Percentiles rank a stretch among this genome's conserved stretches.
These are phyloP conservation scores for Alaudala cheleensis DNA, from an alignment of 2,113 vertebrate species.

Conservation along the genomic window DNA sequence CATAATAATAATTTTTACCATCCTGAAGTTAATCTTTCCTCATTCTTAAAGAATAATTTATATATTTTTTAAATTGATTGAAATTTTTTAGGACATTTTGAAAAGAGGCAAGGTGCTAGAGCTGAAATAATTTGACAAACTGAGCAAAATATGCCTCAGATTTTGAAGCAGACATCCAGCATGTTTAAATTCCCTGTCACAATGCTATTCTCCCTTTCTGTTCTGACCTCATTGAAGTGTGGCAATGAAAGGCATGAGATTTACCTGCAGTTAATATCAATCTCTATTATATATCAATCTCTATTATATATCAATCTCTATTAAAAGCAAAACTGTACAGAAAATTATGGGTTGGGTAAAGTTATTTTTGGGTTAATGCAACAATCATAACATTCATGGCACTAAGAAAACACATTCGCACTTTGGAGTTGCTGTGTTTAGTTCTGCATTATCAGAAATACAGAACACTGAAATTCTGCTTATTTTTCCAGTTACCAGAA, in stretches of 20 bases:
- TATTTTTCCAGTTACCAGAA: neutral
- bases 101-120: neutral
- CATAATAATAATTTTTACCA: neutral
- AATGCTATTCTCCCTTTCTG: neutral
- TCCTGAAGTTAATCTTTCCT: neutral
- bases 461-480: neutral
- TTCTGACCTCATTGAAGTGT: neutral
- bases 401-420: neutral
- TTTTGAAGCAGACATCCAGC: neutral
- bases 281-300: neutral
- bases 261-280: neutral
- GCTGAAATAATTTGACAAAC: neutral
- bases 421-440: neutral
- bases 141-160: neutral
- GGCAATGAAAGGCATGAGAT: neutral
- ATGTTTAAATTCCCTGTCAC: neutral
- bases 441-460: neutral
- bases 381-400: neutral
- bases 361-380: rapidly evolving
- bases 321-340: neutral
- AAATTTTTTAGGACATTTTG: neutral
- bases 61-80: neutral
- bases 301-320: neutral
- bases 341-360: neutral
- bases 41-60: neutral